phyloP scores from a whole-genome alignment of 2,113 vertebrate genomes.

The Phainopepla nitens region DNA sequence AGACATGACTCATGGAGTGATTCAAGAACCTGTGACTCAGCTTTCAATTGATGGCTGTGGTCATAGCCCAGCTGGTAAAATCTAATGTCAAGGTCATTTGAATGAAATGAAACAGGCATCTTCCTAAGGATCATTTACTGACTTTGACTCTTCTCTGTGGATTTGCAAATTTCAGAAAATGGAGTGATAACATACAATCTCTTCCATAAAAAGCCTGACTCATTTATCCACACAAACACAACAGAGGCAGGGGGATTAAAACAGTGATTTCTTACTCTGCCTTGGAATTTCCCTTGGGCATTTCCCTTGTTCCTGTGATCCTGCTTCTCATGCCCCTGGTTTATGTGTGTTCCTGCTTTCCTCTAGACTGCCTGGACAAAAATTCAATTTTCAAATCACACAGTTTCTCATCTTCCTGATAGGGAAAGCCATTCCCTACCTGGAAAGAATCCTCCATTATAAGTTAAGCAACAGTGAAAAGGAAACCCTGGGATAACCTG shows the following conservation, averaged over 20 bases:
- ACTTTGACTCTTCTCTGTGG: not conserved
- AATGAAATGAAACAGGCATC: not conserved
- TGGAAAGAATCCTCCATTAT: not conserved
- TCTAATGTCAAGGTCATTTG: not conserved
- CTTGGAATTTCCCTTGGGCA: not conserved
- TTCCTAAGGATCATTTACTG: not conserved
- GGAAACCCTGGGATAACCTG: not conserved
- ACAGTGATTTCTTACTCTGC: not conserved
- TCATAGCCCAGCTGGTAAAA: not conserved
- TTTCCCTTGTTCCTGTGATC: too few relatives aligned
- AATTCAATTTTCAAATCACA: not conserved
- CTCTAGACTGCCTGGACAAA: not conserved
- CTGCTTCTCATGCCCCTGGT: not conserved
- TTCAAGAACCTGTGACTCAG: conserved; percentile 10
- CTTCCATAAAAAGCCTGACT: not conserved
- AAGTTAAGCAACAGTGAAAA: not conserved
- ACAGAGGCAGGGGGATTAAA: not conserved
- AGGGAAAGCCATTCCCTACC: not conserved
- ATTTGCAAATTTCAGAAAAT: not conserved
- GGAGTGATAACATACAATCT: not conserved
- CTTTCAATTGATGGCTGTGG: not conserved
- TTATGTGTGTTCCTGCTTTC: not conserved
- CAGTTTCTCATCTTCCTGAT: not conserved
- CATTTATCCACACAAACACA: not conserved
- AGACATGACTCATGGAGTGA: conserved; percentile 16